Base-by-base conservation (phyloP, 2,113 vertebrate species). In the Malaclemys terrapin region DNA sequence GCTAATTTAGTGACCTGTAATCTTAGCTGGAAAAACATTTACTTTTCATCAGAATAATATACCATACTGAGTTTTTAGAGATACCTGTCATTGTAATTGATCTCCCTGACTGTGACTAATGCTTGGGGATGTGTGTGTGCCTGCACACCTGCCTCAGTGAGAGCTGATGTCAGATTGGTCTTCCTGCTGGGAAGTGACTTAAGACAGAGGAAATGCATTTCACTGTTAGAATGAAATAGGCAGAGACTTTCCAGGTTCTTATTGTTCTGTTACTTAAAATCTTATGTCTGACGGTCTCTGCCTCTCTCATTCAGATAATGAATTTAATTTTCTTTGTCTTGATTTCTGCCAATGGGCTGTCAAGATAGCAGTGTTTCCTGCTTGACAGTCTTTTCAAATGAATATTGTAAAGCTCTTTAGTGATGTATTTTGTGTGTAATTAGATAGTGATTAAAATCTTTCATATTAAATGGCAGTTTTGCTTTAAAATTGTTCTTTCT, bases 41-140 rank as follows among this genome's bases (percentile, higher is more conserved):
- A 49, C 82, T 93, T 89, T 57, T 78, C 49, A n/a, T 42, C 31
- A 3, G 2, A 57, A 8, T 52, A 8, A 89, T 90, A 85, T 27
- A n/a, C 76, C 72, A 42, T 42, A 10, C 53, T 89, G 86, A 79
- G 45, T 93, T 94, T 27, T 96, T 94, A 84, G 91, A 89, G 89
- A 93, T 83, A 91, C 82, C 75, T 91, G 95, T 89, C 80, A n/a
- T 65, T 91, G 5, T 88, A 19, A 56, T 88, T 96, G 92, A 90
- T 96, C 84, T 95, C 42, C n/a, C 22, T 76, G 81, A 0, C 78
- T 94, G 87, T 96, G 84, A 79, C 65, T n/a, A 79, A 45, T 89
- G 65, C 49, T 90, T 25, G 12, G 4, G 49, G 38, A 38, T 82
- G 31, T 45, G n/a, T 4, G 0, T 0, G 17, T 17, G 7, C 87